Evolutionary conservation across 2,888 invertebrate species (phyloP), one percentile per base, ranked within the genome.

Genomic region (Blastobasis adustella): DNA sequence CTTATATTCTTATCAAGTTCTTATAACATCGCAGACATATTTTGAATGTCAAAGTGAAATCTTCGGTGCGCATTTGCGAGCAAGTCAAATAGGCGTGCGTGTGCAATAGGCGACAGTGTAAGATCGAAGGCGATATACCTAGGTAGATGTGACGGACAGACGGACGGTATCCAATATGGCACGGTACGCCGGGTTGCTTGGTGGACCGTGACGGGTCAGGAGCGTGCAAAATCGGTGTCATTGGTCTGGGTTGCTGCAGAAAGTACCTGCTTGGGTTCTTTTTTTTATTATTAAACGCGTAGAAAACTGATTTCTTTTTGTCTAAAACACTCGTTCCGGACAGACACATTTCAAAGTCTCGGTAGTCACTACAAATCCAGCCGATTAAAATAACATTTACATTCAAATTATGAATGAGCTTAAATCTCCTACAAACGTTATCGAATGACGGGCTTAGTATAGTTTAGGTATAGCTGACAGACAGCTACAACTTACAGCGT

Each of bases 91-190:
- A 81, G 71, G 72, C 67, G 75, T 67, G 74, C 67, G 66, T 71
- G 78, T 75, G 76, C 72, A 75, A 74, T 73, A 70, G 71, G 67
- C 65, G 75, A 73, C 23, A 23, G 23, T 23, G 23, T 23, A 3
- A 23, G 23, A 23, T 23, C 23, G 23, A 23, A 23, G 23, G 23
- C 23, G 23, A 23, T 23, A 74, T 75, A 77, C 79, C 72, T 57
- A 61, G 71, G 76, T 79, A 69, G 69, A 75, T 66, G 76, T 74
- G 75, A 74, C 73, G 76, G 69, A 65, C 64, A 61, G 66, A 69
- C 76, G 76, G 76, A 64, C 78, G 75, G 78, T 78, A 77, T 82
- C 82, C 86, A 87, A 87, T 87, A 87, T 82, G 79, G 71, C 65
- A 71, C 79, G 72, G 69, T 61, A 69, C 74, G 76, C 59, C 62